Evolutionary conservation across 2,888 invertebrate genomes (phyloP).

Genomic region (Athrips mouffetella): DNA sequence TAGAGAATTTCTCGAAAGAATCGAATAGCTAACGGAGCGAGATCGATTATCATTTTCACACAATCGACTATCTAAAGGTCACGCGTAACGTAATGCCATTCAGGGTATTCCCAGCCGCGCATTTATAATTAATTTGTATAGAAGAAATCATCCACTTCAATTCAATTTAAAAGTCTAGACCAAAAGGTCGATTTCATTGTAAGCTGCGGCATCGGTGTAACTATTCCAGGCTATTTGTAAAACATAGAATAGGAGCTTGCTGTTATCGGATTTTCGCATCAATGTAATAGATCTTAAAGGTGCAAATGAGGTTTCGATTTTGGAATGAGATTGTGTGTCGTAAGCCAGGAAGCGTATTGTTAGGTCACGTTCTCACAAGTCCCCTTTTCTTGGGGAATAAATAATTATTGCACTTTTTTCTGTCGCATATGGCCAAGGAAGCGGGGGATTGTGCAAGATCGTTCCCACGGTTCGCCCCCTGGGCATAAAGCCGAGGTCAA

Average conservation of each 20-base stretch:
- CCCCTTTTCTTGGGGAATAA: constrained; percentile 77
- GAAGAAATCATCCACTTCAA: constrained; percentile 56
- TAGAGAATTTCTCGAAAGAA: constrained; percentile 54
- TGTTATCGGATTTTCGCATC: constrained; percentile 52
- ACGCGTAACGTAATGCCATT: constrained; percentile 74
- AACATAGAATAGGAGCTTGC: constrained; percentile 42
- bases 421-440: constrained; percentile 78
- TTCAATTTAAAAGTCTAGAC: constrained; percentile 18
- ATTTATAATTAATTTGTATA: constrained; percentile 58
- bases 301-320: constrained; percentile 47
- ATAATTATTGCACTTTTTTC: constrained; percentile 79
- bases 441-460: constrained; percentile 70
- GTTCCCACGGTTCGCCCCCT: constrained; percentile 76
- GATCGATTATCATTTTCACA: constrained; percentile 74
- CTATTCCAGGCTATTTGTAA: constrained; percentile 57
- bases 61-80: constrained; percentile 72
- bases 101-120: constrained; percentile 49
- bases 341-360: constrained; percentile 78
- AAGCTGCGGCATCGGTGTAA: constrained; percentile 34
- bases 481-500: constrained; percentile 73
- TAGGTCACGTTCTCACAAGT: constrained; percentile 78
- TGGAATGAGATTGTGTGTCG: constrained; percentile 59
- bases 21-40: constrained; percentile 54
- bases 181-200: constrained; percentile 35
- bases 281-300: constrained; percentile 45